A percentile compares a stretch with the other conserved stretches of the same genome.
Conservation (phyloP, 2,888 invertebrate species). For the Tholera decimalis region DNA sequence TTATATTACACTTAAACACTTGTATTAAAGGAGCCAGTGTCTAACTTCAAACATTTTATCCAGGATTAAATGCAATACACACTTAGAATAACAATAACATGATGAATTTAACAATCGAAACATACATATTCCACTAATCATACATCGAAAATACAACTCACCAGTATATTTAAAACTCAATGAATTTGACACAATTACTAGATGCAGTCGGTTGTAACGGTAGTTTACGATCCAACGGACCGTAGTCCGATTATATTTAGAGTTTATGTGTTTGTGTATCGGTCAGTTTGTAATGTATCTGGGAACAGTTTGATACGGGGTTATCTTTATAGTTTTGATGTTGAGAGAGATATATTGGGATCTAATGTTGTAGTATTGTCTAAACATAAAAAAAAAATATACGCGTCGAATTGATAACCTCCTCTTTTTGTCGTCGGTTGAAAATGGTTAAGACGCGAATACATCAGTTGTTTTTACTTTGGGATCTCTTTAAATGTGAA, state of each 20-base stretch:
- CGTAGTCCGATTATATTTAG: conserved; percentile 39
- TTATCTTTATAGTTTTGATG: background rate
- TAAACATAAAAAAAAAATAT: too few relatives aligned
- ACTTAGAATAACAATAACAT: too few relatives aligned
- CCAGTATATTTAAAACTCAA: conserved; percentile 17
- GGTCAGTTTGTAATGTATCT: conserved; percentile 8
- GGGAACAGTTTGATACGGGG: conserved; percentile 4
- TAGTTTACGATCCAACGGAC: conserved; percentile 25
- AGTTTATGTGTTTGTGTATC: conserved; percentile 10
- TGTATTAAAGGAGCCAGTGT: too few relatives aligned
- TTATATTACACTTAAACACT: too few relatives aligned
- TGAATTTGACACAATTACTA: conserved; percentile 39
- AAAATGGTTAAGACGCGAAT: too few relatives aligned
- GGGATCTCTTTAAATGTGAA: too few relatives aligned
- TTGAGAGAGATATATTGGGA: background rate
- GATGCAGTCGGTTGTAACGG: conserved; percentile 4
- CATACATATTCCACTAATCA: background rate
- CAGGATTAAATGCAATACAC: too few relatives aligned
- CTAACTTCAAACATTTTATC: too few relatives aligned
- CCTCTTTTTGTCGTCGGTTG: too few relatives aligned
- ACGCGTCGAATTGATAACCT: too few relatives aligned
- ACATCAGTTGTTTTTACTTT: too few relatives aligned
- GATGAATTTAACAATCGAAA: too few relatives aligned
- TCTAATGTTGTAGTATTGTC: background rate
- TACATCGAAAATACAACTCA: background rate